Percentiles rank a stretch among this genome's conserved stretches.
Evolutionary conservation across 2,113 vertebrate genomes (phyloP).

Genomic region (Uria lomvia): DNA sequence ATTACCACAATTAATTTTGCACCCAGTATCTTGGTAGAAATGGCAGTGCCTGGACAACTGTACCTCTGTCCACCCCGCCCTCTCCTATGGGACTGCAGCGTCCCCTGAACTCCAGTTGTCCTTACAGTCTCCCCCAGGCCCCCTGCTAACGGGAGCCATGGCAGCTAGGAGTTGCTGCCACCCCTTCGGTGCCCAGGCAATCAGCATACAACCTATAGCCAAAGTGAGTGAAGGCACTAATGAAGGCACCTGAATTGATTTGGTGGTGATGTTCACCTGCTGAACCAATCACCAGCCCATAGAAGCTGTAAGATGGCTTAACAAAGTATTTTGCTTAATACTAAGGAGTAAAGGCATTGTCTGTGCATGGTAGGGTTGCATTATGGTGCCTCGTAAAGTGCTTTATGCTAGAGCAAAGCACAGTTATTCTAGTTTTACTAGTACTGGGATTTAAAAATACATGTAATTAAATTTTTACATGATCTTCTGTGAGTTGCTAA

Average conservation of each 20-base stretch:
- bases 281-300: not conserved
- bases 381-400: not conserved
- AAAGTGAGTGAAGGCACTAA: not conserved
- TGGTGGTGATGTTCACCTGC: not conserved
- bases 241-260: not conserved
- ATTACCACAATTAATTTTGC: not conserved
- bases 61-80: not conserved
- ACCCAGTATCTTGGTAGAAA: not conserved
- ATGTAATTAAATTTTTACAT: not conserved
- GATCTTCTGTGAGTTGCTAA: not conserved
- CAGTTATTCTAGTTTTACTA: not conserved
- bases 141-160: not conserved
- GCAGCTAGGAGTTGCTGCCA: not conserved
- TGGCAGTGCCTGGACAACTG: not conserved
- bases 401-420: not conserved
- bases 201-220: not conserved
- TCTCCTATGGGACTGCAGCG: not conserved
- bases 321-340: not conserved
- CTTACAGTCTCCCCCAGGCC: not conserved
- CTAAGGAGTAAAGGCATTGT: fast-evolving
- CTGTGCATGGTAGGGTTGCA: not conserved
- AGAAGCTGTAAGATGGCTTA: not conserved
- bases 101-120: not conserved
- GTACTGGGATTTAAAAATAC: not conserved
- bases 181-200: not conserved